phyloP scores from a whole-genome alignment of 2,797 vertebrate species.

The Eulemur albifrons region DNA sequence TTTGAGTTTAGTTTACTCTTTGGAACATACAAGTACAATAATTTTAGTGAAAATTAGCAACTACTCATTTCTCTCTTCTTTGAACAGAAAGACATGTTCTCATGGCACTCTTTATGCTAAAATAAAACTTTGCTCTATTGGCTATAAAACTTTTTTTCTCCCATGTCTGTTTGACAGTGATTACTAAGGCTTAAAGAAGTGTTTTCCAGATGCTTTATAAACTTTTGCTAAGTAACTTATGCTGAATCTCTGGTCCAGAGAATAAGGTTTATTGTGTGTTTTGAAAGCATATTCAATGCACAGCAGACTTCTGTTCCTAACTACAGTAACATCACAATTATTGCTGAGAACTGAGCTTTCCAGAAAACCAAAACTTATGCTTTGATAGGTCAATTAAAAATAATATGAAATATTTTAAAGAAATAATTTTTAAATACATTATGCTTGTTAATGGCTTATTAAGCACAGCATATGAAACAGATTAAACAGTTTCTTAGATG shows the following conservation, averaged over 20 bases:
- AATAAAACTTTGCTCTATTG: background rate
- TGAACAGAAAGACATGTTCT: background rate
- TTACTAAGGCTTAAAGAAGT: background rate
- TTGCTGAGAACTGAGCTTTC: background rate
- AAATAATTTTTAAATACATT: background rate
- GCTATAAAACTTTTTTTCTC: background rate
- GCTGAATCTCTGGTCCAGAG: background rate
- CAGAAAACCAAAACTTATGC: background rate
- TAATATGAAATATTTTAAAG: slow-evolving; percentile 15
- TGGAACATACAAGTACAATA: background rate
- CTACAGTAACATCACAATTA: background rate
- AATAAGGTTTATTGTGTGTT: background rate
- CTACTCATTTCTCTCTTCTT: background rate
- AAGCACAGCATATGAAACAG: background rate
- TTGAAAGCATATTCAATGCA: background rate
- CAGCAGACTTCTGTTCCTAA: background rate
- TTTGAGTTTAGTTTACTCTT: slow-evolving; percentile 12
- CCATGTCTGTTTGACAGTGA: background rate
- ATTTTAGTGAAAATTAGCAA: slow-evolving; percentile 8
- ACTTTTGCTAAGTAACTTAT: background rate
- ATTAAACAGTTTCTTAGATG: background rate
- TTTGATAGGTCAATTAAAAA: slow-evolving; percentile 21
- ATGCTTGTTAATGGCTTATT: background rate
- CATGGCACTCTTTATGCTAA: background rate
- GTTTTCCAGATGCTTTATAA: background rate